Evolutionary conservation across 2,888 invertebrate genomes (phyloP).

Genomic region (Rhorus exstirpatorius): DNA sequence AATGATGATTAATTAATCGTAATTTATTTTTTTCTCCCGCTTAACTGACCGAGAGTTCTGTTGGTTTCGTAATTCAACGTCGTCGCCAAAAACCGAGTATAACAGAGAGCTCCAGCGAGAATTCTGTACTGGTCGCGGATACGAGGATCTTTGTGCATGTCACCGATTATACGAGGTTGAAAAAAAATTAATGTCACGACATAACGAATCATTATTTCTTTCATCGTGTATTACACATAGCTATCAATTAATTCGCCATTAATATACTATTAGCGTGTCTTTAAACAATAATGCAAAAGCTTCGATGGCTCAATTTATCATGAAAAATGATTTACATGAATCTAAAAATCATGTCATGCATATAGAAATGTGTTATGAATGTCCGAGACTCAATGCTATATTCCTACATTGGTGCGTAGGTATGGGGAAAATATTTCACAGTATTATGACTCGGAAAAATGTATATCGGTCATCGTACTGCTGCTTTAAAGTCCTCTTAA

Average conservation of each 20-base stretch:
- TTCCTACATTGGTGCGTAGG: neutral
- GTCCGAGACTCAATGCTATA: neutral
- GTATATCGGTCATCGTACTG: too few relatives aligned
- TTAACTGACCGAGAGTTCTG: conserved; percentile 6
- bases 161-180: conserved; percentile 6
- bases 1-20: conserved; percentile 60
- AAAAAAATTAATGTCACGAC: conserved; percentile 55
- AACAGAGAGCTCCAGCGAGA: conserved; percentile 25
- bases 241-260: neutral
- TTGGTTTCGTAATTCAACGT: conserved; percentile 44
- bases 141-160: conserved; percentile 6
- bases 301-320: conserved; percentile 3
- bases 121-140: conserved; percentile 12
- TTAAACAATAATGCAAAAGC: neutral
- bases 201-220: conserved; percentile 35
- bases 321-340: conserved; percentile 7
- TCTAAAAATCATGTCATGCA: neutral
- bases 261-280: conserved; percentile 14
- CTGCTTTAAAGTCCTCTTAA: too few relatives aligned
- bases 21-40: conserved; percentile 25
- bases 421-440: too few relatives aligned
- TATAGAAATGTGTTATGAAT: conserved; percentile 22
- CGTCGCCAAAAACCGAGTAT: conserved; percentile 37
- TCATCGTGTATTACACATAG: neutral
- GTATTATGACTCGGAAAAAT: too few relatives aligned